phyloP scores from a whole-genome alignment of 2,888 invertebrate genomes.

The Leucophora obtusa region DNA sequence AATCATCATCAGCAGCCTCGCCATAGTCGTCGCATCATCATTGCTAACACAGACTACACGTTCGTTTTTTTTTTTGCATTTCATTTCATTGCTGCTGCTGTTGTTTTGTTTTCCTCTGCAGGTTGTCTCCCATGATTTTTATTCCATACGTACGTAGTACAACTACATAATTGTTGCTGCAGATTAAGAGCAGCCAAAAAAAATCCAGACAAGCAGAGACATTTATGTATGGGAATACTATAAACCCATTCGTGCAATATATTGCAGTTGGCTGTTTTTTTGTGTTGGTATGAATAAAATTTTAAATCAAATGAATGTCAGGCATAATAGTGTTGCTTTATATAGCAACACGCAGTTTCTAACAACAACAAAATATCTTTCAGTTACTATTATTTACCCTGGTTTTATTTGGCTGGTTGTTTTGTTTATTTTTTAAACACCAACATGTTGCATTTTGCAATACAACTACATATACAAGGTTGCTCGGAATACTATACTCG shows the following conservation, averaged over 20 bases:
- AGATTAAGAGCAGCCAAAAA: conserved; percentile 5
- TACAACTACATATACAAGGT: not conserved
- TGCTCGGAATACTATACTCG: not conserved
- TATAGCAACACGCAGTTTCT: not conserved
- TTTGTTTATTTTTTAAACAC: not conserved
- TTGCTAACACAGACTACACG: conserved; percentile 28
- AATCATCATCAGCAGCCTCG: conserved; percentile 20
- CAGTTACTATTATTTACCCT: not conserved
- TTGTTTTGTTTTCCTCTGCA: conserved; percentile 3
- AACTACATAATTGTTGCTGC: not conserved
- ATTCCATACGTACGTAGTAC: not conserved
- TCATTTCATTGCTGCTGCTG: not conserved
- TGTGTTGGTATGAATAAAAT: not conserved
- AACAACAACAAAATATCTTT: not conserved
- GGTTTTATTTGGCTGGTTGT: not conserved
- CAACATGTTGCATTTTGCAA: not conserved
- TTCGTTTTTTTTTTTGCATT: conserved; percentile 1
- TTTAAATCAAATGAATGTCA: conserved; percentile 28
- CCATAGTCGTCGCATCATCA: conserved; percentile 19
- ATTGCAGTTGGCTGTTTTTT: not conserved
- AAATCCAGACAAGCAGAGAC: not conserved
- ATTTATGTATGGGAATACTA: conserved; percentile 6
- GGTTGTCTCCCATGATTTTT: conserved; percentile 4
- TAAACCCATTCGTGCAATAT: not conserved
- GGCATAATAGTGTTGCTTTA: not conserved